phyloP scores from a whole-genome alignment of 2,113 vertebrate genomes.

The Acrocephalus arundinaceus region DNA sequence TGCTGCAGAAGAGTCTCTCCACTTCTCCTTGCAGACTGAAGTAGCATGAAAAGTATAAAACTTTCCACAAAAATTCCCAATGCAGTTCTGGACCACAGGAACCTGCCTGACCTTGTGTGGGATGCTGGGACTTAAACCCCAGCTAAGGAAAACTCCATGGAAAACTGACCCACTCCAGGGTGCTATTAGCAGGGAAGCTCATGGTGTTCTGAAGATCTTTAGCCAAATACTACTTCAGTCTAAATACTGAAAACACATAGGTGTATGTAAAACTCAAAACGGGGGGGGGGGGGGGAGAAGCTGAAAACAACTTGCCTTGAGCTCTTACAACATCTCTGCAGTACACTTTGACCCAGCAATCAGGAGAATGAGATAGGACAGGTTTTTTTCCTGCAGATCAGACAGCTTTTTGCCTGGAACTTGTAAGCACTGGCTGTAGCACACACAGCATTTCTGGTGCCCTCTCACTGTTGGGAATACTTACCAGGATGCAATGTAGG shows the following conservation, averaged over 20 bases:
- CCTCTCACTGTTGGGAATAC: not conserved
- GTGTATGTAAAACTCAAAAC: not conserved
- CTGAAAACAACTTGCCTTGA: not conserved
- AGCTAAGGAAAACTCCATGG: not conserved
- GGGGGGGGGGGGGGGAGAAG: fast-evolving
- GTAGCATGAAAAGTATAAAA: not conserved
- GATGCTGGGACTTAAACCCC: not conserved
- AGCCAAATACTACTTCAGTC: not conserved
- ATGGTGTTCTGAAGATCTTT: not conserved
- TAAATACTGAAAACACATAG: not conserved
- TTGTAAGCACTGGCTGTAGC: not conserved
- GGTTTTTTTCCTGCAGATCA: not conserved
- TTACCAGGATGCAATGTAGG: not conserved
- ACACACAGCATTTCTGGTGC: not conserved
- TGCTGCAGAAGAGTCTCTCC: not conserved
- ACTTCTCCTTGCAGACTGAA: not conserved
- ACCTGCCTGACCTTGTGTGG: not conserved
- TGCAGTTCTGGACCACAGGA: not conserved
- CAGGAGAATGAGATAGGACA: not conserved
- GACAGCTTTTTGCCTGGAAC: not conserved
- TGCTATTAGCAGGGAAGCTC: not conserved
- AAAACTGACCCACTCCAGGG: not conserved
- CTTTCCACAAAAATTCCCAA: not conserved
- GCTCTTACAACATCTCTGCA: not conserved
- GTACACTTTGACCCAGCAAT: not conserved